Conservation (phyloP, 2,797 vertebrate genomes). For the Pangasius djambal region DNA sequence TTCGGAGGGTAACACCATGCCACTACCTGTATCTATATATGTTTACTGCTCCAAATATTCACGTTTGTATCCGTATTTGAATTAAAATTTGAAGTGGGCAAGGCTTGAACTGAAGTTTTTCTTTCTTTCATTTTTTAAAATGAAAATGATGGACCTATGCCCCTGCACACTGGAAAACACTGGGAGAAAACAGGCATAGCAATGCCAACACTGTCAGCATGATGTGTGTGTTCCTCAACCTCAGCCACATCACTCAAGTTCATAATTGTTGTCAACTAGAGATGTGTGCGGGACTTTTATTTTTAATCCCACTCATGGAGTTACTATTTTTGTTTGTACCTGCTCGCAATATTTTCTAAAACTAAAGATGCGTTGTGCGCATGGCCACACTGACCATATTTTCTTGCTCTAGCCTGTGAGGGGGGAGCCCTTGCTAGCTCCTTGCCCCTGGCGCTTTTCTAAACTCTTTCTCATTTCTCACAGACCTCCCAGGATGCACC, state of each 20-base stretch:
- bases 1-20: neutral
- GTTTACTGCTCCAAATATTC: neutral
- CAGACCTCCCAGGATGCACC: slow-evolving; percentile 51
- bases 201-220: neutral
- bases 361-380: neutral
- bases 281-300: neutral
- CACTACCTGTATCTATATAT: neutral
- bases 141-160: neutral
- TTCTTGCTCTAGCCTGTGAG: slow-evolving; percentile 40
- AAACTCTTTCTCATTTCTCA: neutral
- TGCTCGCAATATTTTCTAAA: neutral
- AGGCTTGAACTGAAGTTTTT: neutral
- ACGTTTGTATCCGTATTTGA: neutral
- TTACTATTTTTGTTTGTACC: neutral
- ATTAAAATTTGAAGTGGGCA: neutral
- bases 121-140: neutral
- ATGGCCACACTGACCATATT: slow-evolving; percentile 44
- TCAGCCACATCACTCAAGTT: neutral
- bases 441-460: slow-evolving; percentile 26
- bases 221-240: neutral
- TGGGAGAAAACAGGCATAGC: neutral
- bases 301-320: neutral
- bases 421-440: slow-evolving; percentile 40
- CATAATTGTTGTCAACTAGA: neutral
- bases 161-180: neutral